These are phyloP conservation scores for Pelochelys cantorii DNA, from an alignment of 2,797 vertebrate species.

Conservation along the genomic window DNA sequence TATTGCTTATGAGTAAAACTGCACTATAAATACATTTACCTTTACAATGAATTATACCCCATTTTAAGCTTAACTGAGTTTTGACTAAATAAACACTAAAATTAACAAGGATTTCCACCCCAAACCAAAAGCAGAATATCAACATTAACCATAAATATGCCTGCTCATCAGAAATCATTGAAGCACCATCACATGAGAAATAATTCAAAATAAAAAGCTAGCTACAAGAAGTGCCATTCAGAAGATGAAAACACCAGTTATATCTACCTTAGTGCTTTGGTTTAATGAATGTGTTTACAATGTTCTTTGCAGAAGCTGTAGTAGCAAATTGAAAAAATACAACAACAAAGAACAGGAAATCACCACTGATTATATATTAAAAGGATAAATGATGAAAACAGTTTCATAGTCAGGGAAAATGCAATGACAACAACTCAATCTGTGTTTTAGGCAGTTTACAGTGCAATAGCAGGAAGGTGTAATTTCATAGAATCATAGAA, in stretches of 20 bases:
- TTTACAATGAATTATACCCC: not conserved
- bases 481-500: not conserved
- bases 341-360: not conserved
- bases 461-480: not conserved
- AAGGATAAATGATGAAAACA: not conserved
- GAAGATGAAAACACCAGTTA: not conserved
- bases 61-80: not conserved
- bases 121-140: not conserved
- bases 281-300: not conserved
- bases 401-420: not conserved
- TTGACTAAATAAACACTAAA: not conserved
- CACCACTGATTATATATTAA: not conserved
- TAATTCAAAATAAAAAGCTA: not conserved
- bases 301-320: not conserved
- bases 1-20: not conserved
- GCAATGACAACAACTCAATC: accelerated
- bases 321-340: not conserved
- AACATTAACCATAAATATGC: not conserved
- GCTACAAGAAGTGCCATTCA: not conserved
- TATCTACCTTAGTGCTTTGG: not conserved
- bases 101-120: not conserved
- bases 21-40: not conserved
- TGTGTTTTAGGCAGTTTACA: not conserved
- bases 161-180: not conserved
- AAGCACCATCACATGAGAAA: not conserved